These are phyloP conservation scores for Lamproptera curius DNA, from an alignment of 2,888 invertebrate genomes.

Conservation along the genomic window DNA sequence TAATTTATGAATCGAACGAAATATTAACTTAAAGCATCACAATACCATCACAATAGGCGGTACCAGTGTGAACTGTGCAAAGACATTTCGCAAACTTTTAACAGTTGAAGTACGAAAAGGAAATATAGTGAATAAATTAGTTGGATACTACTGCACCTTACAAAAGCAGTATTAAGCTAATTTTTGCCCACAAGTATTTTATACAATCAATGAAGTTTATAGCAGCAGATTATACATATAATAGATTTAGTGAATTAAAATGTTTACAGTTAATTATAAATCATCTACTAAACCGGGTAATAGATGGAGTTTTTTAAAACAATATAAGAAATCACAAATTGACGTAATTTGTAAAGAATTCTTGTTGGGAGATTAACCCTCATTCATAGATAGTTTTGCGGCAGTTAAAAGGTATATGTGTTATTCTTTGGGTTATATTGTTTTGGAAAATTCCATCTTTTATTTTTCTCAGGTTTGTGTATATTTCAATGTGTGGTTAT, in stretches of 20 bases:
- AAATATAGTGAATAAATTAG: constrained; percentile 15
- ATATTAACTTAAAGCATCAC: constrained; percentile 50
- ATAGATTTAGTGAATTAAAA: constrained; percentile 24
- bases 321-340: too few relatives aligned
- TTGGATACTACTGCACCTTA: constrained; percentile 44
- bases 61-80: constrained; percentile 21
- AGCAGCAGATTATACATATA: constrained; percentile 25
- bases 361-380: too few relatives aligned
- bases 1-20: constrained; percentile 32
- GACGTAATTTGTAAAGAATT: too few relatives aligned
- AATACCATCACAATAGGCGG: constrained; percentile 57
- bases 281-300: too few relatives aligned
- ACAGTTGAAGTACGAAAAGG: constrained; percentile 10
- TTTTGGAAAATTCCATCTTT: too few relatives aligned
- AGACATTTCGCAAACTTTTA: constrained; percentile 18
- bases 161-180: constrained; percentile 51
- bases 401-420: too few relatives aligned
- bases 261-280: constrained; percentile 5
- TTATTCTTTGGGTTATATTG: too few relatives aligned
- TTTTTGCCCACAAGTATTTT: constrained; percentile 36
- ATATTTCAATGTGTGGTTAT: constrained; percentile 12
- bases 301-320: too few relatives aligned
- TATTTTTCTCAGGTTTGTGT: too few relatives aligned
- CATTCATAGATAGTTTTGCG: too few relatives aligned
- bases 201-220: constrained; percentile 42